Evolutionary conservation across 2,888 invertebrate species (phyloP).

Genomic region (Dryococelus australis): DNA sequence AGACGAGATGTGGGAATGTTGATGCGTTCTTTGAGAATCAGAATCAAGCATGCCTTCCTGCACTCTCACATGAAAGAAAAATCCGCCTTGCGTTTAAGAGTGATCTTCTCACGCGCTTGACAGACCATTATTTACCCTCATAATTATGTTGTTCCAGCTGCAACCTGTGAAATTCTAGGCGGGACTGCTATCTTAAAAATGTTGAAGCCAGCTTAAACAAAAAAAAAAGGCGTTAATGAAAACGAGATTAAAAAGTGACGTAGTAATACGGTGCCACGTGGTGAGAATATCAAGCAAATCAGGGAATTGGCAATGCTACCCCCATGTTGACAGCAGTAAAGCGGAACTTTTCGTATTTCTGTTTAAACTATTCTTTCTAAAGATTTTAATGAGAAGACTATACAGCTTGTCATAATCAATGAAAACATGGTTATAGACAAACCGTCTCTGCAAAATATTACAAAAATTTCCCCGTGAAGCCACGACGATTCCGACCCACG

Average conservation of each 20-base stretch:
- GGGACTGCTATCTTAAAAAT: background rate
- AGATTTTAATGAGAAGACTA: background rate
- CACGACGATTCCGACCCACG: constrained; percentile 35
- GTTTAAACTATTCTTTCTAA: background rate
- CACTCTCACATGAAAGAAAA: constrained; percentile 34
- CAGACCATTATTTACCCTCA: background rate
- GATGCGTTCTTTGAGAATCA: constrained; percentile 33
- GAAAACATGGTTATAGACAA: background rate
- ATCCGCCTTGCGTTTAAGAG: constrained; percentile 34
- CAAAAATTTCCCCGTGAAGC: constrained; percentile 23
- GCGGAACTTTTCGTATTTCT: background rate
- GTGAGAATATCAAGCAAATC: background rate
- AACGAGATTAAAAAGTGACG: background rate
- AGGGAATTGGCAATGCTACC: background rate
- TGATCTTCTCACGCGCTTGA: constrained; percentile 33
- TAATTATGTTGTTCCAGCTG: background rate
- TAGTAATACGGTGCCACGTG: background rate
- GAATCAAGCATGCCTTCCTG: constrained; percentile 31
- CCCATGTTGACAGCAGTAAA: background rate
- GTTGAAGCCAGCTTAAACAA: background rate
- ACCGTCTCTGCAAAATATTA: background rate
- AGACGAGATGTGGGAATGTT: constrained; percentile 32
- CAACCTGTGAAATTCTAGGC: background rate
- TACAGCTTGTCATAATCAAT: background rate
- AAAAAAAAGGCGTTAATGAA: background rate